A percentile compares a stretch with the other conserved stretches of the same genome.
Conservation (phyloP, 2,888 invertebrate genomes). For the Drosophila differens region DNA sequence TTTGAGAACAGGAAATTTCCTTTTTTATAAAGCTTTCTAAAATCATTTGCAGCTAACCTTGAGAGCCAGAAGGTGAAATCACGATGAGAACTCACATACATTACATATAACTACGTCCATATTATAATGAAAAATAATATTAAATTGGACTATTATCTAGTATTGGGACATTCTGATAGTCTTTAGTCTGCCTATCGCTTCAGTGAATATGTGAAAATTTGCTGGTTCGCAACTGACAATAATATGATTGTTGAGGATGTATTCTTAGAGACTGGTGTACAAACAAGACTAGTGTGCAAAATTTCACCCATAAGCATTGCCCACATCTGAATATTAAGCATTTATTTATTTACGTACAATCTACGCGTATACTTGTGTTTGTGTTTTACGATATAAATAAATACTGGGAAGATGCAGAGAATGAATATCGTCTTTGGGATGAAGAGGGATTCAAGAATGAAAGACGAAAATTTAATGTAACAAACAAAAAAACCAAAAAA, state of each 20-base stretch:
- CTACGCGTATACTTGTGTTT: conserved; percentile 10
- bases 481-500: conserved; percentile 13
- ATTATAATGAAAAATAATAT: background rate
- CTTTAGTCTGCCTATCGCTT: background rate
- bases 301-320: background rate
- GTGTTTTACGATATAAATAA: conserved; percentile 43
- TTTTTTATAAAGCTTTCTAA: background rate
- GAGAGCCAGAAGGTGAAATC: background rate
- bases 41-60: background rate
- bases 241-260: conserved; percentile 44
- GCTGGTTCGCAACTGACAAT: conserved; percentile 34
- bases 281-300: conserved; percentile 20
- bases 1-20: background rate
- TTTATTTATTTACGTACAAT: conserved; percentile 21
- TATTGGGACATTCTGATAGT: background rate
- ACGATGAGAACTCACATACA: background rate
- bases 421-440: background rate
- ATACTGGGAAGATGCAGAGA: conserved; percentile 11
- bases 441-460: conserved; percentile 7
- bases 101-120: too few relatives aligned
- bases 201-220: background rate
- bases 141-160: background rate
- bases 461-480: conserved; percentile 15
- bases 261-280: conserved; percentile 12
- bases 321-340: conserved; percentile 15